These are phyloP conservation scores for Gasterosteus nipponicus DNA, from an alignment of 2,113 vertebrate genomes.

Conservation along the genomic window DNA sequence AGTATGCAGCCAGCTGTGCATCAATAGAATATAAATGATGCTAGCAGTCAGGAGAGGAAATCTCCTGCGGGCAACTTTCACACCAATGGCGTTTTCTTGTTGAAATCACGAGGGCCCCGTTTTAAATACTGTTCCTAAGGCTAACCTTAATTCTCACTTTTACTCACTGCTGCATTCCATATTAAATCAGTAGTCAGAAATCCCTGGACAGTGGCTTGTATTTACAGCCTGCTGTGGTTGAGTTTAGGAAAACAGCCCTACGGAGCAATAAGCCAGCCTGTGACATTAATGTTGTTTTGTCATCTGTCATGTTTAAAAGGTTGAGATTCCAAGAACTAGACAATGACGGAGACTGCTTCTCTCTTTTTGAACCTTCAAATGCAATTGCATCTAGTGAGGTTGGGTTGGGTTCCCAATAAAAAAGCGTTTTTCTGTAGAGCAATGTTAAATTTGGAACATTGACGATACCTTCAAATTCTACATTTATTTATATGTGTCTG, in stretches of 20 bases:
- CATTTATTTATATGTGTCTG: too few species aligned
- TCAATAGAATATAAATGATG: slow-evolving; percentile 30
- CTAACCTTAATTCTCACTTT: slow-evolving; percentile 34
- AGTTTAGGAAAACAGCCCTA: background rate
- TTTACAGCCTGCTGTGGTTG: slow-evolving; percentile 19
- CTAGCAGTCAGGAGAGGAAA: slow-evolving; percentile 17
- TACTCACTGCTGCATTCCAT: slow-evolving; percentile 16
- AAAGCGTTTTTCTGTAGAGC: too few species aligned
- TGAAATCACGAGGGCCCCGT: slow-evolving; percentile 31
- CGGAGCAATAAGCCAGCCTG: background rate
- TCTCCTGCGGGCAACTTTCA: background rate
- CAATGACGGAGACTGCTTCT: background rate
- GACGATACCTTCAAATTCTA: too few species aligned
- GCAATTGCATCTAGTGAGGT: background rate
- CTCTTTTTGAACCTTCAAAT: slow-evolving; percentile 2
- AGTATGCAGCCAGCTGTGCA: slow-evolving; percentile 28
- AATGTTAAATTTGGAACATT: too few species aligned
- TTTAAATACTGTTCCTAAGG: slow-evolving; percentile 23
- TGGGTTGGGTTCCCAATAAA: background rate
- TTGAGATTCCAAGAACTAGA: background rate
- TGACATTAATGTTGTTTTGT: slow-evolving; percentile 29
- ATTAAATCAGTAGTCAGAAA: slow-evolving; percentile 20
- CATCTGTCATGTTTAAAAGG: slow-evolving; percentile 13
- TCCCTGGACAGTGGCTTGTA: background rate
- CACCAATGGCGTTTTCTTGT: background rate